These are phyloP conservation scores for Podilymbus podiceps DNA, from an alignment of 2,113 vertebrate genomes.

Conservation along the genomic window DNA sequence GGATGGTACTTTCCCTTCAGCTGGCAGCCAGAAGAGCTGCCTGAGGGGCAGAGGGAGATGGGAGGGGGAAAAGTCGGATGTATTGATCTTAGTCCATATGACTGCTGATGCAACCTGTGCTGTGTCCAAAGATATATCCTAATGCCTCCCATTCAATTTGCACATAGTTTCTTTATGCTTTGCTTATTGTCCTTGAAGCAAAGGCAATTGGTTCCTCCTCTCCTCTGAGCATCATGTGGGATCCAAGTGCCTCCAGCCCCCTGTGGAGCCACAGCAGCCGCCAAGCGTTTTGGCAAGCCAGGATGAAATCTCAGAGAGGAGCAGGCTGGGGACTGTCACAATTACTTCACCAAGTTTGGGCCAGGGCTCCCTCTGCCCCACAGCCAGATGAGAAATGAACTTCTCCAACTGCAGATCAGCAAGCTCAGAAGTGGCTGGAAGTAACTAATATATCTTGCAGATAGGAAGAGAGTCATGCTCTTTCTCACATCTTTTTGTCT, in stretches of 20 bases:
- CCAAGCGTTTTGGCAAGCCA: not conserved
- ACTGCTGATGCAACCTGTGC: conserved; percentile 34
- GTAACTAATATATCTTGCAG: not conserved
- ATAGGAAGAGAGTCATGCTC: not conserved
- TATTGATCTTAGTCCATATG: not conserved
- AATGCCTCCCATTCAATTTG: conserved; percentile 50
- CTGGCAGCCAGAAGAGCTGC: not conserved
- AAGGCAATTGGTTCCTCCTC: conserved; percentile 54
- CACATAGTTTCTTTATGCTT: conserved; percentile 50
- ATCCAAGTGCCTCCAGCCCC: conserved; percentile 28
- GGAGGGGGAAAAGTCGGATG: not conserved
- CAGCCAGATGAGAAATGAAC: not conserved
- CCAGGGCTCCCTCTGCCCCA: not conserved
- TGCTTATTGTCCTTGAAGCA: conserved; percentile 53
- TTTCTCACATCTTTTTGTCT: not conserved
- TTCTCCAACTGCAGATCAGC: not conserved
- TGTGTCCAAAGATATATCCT: conserved; percentile 15
- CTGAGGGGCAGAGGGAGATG: not conserved
- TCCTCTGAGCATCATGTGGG: conserved; percentile 39
- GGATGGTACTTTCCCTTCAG: not conserved
- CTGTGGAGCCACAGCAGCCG: not conserved
- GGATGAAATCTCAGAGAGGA: not conserved
- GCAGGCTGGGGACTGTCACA: not conserved
- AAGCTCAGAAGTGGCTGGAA: not conserved
- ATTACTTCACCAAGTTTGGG: not conserved